Base-by-base conservation (phyloP, 2,888 invertebrate genomes). In the Epicampocera succincta region DNA sequence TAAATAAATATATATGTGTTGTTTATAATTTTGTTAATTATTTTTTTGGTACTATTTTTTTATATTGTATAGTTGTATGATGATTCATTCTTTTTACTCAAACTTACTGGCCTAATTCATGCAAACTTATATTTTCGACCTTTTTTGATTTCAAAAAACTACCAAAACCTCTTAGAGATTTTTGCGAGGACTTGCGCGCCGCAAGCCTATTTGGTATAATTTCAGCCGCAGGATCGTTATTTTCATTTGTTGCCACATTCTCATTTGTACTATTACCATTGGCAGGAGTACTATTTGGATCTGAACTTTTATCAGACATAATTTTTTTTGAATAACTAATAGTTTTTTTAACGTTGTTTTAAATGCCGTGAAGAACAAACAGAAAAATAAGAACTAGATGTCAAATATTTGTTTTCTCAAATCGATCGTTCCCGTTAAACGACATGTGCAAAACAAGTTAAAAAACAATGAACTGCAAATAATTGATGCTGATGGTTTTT, bases 51-150 rank as follows among this genome's bases (percentile, higher is more conserved):
- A 25, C 25, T 25, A n/a, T 25, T 25, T 25, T 25, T 19, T 48
- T 19, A 17, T 48, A 1, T 1, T 4, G 13, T 6, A 54, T 8
- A 4, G 4, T 46, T 29, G 5, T 12, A 25, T 17, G 29, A 29
- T 15, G 6, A 11, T 15, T 21, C n/a, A 15, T 68, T 33, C 25
- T 33, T 50, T 73, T 75, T 38, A 33, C 25, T n/a, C 6, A 33
- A 33, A 87, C 89, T 80, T 86, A 91, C 91, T 89, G 89, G 74
- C 91, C 90, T 21, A 91, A 82, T 74, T 91, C 91, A 3, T 90
- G 90, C 84, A 91, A 87, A 84, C 90, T 90, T 75, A 88, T 84
- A 15, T 54, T 69, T 11, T 84, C 84, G 5, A 58, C 12, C 60
- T 78, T 83, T 61, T 80, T 82, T 29, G 73, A 86, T 11, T 88